Evolutionary conservation across 2,113 vertebrate species (phyloP).

Genomic region (Callospermophilus lateralis): DNA sequence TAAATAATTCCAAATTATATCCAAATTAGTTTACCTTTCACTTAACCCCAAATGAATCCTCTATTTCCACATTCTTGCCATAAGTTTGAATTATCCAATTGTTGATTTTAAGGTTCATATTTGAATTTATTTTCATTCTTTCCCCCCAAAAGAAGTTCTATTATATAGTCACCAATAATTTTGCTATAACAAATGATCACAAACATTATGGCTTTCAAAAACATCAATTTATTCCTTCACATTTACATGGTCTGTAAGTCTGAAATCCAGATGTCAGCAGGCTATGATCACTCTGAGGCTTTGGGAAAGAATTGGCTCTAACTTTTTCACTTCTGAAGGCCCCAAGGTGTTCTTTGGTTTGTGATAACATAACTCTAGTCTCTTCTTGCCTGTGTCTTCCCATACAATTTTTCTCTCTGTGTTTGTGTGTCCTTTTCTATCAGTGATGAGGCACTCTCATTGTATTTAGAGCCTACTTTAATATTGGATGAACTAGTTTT

Average conservation of each 20-base stretch:
- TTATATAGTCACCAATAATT: too few relatives aligned
- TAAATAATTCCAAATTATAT: background rate
- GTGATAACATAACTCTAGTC: background rate
- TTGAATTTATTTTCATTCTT: background rate
- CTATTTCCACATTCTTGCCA: background rate
- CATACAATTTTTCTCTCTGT: background rate
- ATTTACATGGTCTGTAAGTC: background rate
- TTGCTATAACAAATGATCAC: too few relatives aligned
- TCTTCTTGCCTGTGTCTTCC: background rate
- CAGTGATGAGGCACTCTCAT: background rate
- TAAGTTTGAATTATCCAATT: background rate
- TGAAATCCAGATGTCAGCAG: background rate
- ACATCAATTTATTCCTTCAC: background rate
- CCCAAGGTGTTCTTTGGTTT: background rate
- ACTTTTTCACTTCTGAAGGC: background rate
- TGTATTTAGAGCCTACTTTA: background rate
- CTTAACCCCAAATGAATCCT: background rate
- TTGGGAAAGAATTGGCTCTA: background rate
- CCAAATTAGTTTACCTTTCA: background rate
- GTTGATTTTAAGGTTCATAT: background rate
- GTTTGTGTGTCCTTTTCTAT: background rate
- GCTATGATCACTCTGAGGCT: background rate
- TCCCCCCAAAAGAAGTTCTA: too few relatives aligned
- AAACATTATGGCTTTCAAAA: too few relatives aligned
- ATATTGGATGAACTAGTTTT: background rate